Evolutionary conservation across 2,888 invertebrate genomes (phyloP).

Genomic region (Nesidiocoris tenuis): DNA sequence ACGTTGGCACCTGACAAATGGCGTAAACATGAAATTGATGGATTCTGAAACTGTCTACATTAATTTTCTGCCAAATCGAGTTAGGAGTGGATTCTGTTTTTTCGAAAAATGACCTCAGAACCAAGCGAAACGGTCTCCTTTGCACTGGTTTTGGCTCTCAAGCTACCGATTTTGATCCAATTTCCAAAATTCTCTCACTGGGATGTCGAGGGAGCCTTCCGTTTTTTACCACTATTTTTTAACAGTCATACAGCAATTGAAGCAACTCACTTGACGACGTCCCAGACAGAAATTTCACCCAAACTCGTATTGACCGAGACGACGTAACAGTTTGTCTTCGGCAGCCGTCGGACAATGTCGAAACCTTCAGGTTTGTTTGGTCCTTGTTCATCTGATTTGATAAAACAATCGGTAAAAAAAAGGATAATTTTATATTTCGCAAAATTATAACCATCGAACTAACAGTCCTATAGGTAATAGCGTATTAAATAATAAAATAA

Average conservation of each 20-base stretch:
- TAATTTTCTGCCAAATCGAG: too few relatives aligned
- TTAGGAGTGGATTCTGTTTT: too few relatives aligned
- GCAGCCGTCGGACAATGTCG: slow-evolving; percentile 65
- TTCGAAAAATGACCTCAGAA: too few relatives aligned
- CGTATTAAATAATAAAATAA: too few relatives aligned
- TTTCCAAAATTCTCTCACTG: too few relatives aligned
- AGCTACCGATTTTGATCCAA: neutral
- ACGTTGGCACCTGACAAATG: slow-evolving; percentile 59
- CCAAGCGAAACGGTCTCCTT: too few relatives aligned
- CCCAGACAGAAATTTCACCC: slow-evolving; percentile 81
- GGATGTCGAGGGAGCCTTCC: neutral
- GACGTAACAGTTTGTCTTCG: slow-evolving; percentile 68
- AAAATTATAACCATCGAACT: too few relatives aligned
- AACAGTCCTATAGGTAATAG: too few relatives aligned
- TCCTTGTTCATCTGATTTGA: neutral
- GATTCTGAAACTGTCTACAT: too few relatives aligned
- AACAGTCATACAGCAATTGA: neutral
- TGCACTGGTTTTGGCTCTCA: too few relatives aligned
- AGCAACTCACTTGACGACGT: slow-evolving; percentile 61
- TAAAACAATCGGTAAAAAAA: neutral
- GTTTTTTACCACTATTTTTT: neutral
- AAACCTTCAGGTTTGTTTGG: slow-evolving; percentile 52
- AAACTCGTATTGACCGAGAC: slow-evolving; percentile 72
- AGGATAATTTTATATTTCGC: too few relatives aligned
- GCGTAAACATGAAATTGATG: too few relatives aligned